phyloP scores from a whole-genome alignment of 2,797 vertebrate species.

The Lerista edwardsae region DNA sequence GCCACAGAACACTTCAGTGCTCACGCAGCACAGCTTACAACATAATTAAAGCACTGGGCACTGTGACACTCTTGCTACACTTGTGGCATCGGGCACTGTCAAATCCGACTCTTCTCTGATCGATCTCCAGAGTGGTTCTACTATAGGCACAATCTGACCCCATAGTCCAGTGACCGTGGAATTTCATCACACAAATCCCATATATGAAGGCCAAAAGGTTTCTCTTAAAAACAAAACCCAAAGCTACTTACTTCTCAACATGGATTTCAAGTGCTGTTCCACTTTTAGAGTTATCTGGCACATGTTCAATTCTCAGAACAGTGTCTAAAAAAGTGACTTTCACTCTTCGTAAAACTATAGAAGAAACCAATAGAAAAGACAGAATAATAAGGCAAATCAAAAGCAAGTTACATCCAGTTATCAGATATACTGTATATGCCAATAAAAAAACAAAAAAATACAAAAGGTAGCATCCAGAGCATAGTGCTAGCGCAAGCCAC shows the following conservation, averaged over 20 bases:
- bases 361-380: conserved; percentile 42
- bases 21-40: neutral
- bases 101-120: neutral
- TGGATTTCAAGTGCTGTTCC: conserved; percentile 94
- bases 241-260: conserved; percentile 87
- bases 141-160: neutral
- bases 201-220: neutral
- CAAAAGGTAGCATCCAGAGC: too few relatives aligned
- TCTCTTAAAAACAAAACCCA: too few relatives aligned
- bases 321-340: conserved; percentile 96
- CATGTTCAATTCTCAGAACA: conserved; percentile 92
- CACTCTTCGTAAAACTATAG: conserved; percentile 93
- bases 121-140: neutral
- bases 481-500: too few relatives aligned
- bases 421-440: neutral
- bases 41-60: neutral
- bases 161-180: neutral
- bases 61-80: too few relatives aligned
- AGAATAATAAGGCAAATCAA: neutral
- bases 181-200: neutral
- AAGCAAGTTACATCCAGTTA: neutral
- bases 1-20: neutral
- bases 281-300: conserved; percentile 96
- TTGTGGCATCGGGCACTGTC: neutral
- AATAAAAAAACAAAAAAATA: too few relatives aligned